Evolutionary conservation across 2,797 vertebrate genomes (phyloP), one percentile per base, ranked within the genome.

Genomic region (Siniperca obscura): DNA sequence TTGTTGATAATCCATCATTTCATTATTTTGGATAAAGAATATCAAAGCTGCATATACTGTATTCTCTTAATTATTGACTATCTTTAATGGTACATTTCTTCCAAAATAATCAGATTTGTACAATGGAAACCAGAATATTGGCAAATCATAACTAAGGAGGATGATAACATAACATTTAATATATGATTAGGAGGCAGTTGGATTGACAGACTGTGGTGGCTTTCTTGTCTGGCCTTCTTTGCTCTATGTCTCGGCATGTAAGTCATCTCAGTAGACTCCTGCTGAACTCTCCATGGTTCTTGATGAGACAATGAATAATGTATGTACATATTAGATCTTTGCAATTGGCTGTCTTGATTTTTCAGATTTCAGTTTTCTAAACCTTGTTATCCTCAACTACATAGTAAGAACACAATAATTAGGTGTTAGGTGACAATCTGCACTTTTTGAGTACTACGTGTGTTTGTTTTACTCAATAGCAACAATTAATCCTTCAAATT

Each of bases 251-350:
- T 74, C 48, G 56, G 65, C 46, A 74, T 69, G 74, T 61, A 53
- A 69, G 30, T 75, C 25, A 38, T 78, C 40, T 52, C 71, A 38
- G 84, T 81, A 75, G 69, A 75, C 64, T 73, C 76, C 30, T 85
- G 77, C 73, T 87, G 68, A 85, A 22, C 30, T 71, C 55, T 56
- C 11, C 8, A 34, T 72, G 21, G 21, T 65, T 78, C 34, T 59
- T 69, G 40, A 77, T 55, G n/a, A 75, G 38, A 59, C 9, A 13
- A 53, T 83, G 38, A 57, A 85, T 85, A 70, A 78, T 86, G 21
- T 34, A 67, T 86, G 62, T 6, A 22, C 10, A 56, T 50, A 36
- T 62, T 17, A 53, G 5, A 36, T 74, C 25, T 52, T 64, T 74
- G 34, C 25, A 56, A 30, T 56, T 50, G 10, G 4, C 22, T 52